These are phyloP conservation scores for Leucosticte australis DNA, from an alignment of 2,113 vertebrate species.

Conservation along the genomic window DNA sequence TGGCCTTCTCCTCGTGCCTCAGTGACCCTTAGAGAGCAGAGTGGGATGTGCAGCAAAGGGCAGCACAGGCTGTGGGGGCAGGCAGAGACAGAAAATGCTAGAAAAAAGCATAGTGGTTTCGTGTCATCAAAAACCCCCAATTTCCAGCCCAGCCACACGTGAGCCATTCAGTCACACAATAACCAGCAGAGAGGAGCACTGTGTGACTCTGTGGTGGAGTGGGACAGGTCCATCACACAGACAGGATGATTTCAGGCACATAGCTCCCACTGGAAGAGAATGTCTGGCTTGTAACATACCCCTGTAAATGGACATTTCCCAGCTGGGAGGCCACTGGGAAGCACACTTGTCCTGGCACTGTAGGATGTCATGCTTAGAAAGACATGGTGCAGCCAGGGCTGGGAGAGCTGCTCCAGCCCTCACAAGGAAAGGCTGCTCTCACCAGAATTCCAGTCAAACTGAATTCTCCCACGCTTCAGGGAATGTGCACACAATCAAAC, in stretches of 20 bases:
- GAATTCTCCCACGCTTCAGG: neutral
- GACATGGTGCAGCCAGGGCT: neutral
- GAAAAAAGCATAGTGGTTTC: neutral
- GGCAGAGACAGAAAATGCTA: neutral
- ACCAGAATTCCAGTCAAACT: constrained; percentile 5
- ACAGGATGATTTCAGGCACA: neutral
- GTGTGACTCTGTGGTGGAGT: neutral
- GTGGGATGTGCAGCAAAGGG: neutral
- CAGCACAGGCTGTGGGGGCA: neutral
- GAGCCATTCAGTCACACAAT: neutral
- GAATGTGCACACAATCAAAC: neutral
- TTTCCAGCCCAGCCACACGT: neutral
- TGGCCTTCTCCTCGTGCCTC: neutral
- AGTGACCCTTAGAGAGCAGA: neutral
- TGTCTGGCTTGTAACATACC: neutral
- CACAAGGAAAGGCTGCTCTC: neutral
- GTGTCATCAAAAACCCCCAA: neutral
- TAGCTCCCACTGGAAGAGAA: neutral
- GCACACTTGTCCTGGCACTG: neutral
- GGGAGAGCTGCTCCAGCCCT: neutral
- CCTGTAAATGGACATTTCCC: neutral
- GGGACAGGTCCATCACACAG: neutral
- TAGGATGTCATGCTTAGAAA: neutral
- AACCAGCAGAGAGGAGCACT: neutral
- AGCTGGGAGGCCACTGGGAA: neutral